These are phyloP conservation scores for Arctia plantaginis DNA, from an alignment of 2,888 invertebrate species.

Conservation along the genomic window DNA sequence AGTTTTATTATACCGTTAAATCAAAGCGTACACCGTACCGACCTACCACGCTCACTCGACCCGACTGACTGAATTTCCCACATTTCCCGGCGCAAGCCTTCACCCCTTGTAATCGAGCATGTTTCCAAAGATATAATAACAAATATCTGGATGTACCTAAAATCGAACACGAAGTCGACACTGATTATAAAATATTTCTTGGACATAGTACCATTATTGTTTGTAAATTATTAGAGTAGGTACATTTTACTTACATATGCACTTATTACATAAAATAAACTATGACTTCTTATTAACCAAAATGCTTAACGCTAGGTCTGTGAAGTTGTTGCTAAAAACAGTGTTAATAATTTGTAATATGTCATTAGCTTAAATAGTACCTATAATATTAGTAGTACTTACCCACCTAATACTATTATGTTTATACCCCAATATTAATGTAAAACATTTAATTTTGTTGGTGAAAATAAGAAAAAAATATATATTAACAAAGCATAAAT, in stretches of 20 bases:
- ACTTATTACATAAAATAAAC: neutral
- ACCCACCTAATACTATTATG: neutral
- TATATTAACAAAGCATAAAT: neutral
- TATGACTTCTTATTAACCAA: neutral
- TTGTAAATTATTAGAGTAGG: neutral
- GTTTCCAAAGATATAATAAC: slow-evolving; percentile 73
- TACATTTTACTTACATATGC: neutral
- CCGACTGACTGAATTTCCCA: slow-evolving; percentile 83
- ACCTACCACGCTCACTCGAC: slow-evolving; percentile 75
- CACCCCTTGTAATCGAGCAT: slow-evolving; percentile 85
- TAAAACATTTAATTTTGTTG: too few relatives aligned
- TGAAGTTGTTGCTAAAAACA: neutral
- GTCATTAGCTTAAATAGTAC: too few relatives aligned
- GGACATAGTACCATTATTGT: neutral
- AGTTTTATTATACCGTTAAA: slow-evolving; percentile 74
- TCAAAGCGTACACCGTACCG: slow-evolving; percentile 66
- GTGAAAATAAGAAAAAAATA: too few relatives aligned
- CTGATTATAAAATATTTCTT: neutral
- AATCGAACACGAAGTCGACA: slow-evolving; percentile 1
- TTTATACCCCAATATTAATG: too few relatives aligned
- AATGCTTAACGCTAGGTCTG: neutral
- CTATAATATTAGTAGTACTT: neutral
- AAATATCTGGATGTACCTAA: slow-evolving; percentile 63
- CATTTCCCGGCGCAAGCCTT: slow-evolving; percentile 86
- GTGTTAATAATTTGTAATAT: too few relatives aligned